Evolutionary conservation across 1,140 invertebrate species (phyloP).

Genomic region (Apolygus lucorum): DNA sequence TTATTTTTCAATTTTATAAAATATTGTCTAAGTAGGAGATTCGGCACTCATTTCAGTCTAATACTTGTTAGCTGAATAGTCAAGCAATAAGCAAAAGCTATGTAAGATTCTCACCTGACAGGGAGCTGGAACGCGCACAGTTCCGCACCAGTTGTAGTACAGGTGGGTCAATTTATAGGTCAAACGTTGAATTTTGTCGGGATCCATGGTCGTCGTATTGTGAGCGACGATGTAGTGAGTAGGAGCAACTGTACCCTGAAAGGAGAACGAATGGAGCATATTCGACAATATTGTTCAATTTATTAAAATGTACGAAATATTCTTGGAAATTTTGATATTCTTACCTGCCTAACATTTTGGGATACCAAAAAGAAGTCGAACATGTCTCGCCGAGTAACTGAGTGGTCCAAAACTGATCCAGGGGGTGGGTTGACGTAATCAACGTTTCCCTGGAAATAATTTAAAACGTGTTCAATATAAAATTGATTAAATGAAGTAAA

Average conservation of each 20-base stretch:
- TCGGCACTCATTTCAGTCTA: too few relatives aligned
- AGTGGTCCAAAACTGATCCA: conserved; percentile 75
- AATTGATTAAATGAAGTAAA: too few relatives aligned
- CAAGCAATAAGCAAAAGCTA: background rate
- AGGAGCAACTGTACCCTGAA: conserved; percentile 73
- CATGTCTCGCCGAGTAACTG: conserved; percentile 62
- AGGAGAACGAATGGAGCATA: background rate
- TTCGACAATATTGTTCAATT: background rate
- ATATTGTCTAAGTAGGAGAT: too few relatives aligned
- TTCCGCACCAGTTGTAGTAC: conserved; percentile 94
- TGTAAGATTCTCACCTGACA: conserved; percentile 50
- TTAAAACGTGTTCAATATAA: too few relatives aligned
- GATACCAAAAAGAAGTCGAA: conserved; percentile 87
- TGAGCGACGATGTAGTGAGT: conserved; percentile 82
- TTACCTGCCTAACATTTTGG: conserved; percentile 60
- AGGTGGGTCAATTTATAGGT: conserved; percentile 85
- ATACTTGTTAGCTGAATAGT: too few relatives aligned
- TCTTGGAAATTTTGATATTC: background rate
- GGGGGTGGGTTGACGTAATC: conserved; percentile 82
- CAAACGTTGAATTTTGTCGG: conserved; percentile 75
- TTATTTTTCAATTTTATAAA: too few relatives aligned
- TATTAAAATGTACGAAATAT: conserved; percentile 16
- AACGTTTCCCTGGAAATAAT: too few relatives aligned
- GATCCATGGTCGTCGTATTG: conserved; percentile 58
- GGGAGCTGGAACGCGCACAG: conserved; percentile 82